Evolutionary conservation across 1,140 invertebrate genomes (phyloP), one percentile per base, ranked within the genome.

Genomic region (Rhagoletis pomonella): DNA sequence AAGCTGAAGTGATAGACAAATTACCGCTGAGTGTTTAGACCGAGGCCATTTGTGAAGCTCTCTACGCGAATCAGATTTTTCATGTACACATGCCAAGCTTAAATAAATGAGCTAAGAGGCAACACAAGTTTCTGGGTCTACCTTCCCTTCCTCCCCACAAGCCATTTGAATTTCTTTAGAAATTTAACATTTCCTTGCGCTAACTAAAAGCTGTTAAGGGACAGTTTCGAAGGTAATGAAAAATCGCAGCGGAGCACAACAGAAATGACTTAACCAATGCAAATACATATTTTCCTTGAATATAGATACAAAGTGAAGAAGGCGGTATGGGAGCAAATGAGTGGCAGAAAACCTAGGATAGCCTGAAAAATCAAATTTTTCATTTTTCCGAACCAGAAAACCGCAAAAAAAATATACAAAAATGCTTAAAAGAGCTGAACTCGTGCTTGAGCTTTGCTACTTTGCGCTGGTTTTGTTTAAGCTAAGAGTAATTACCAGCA

Each of bases 1-100:
- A 29, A 73, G 19, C 42, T 59, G 47, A 88, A 87, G 84, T 29
- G 29, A 29, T 85, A 91, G 90, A 92, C 90, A 92, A 92, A 92
- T 92, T 89, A 91, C 91, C 90, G 62, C 42, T 85, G 91, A 88
- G 85, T 69, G 73, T 87, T 29, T 73, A 81, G 73, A 19, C 73
- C 73, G 47, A 55, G 47, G 47, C 73, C 44, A 55, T 81, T 77
- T 65, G 47, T 67, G 69, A 17, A 62, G 62, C 62, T 67, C 86
- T 87, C 29, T 87, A 6, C 73, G 47, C 73, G 73, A 55, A 81
- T 81, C 73, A 81, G 47, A 81, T 81, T 81, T 81, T 55, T 81
- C 73, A 81, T 81, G 73, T 81, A 81, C 73, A 55, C 73, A 81
- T 55, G 73, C 73, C 73, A 81, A n/a, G 50, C 47, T 81, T 81